Evolutionary conservation across 2,797 vertebrate species (phyloP), one percentile per base, ranked within the genome.

Genomic region (Ctenochaetus hawaiiensis): DNA sequence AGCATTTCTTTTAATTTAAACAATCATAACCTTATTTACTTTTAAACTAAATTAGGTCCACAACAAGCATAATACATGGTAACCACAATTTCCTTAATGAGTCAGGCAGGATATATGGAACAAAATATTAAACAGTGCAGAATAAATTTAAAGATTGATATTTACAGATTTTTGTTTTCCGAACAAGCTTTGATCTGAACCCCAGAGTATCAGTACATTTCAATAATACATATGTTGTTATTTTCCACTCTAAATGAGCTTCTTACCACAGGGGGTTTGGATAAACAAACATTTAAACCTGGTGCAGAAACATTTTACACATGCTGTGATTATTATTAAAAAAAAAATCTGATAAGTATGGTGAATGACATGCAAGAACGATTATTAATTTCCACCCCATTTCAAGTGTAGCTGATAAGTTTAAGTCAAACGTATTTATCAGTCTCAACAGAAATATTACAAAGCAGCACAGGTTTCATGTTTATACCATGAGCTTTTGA

Each of bases 291-390:
- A 67, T 45, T 57, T 63, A 34, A 54, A 22, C 12, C 43, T 5
- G 3, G 56, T 12, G 16, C 13, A 18, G 39, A 76, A 63, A 56
- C 54, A 75, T 67, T 69, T 75, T 67, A 8, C 47, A 17, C 66
- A 57, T 49, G 56, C 71, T 75, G 71, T 64, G 75, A 75, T 65
- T 71, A 70, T 77, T 53, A 72, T 75, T 51, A n/a, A 63, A 34
- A 30, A 30, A 30, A 30, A 30, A 30, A 30, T 30, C 30, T 30
- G 26, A 56, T 66, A 60, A 66, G 57, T 70, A 66, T 51, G 51
- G 58, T 57, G 13, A 56, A 49, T 59, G 62, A 53, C 23, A 14
- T 41, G 10, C 10, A 67, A 7, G 26, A 20, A 13, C 18, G n/a
- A 34, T 56, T 67, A 41, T 61, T 69, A 14, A 66, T 61, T 60